phyloP scores from a whole-genome alignment of 2,797 vertebrate species.

The Staurois parvus region DNA sequence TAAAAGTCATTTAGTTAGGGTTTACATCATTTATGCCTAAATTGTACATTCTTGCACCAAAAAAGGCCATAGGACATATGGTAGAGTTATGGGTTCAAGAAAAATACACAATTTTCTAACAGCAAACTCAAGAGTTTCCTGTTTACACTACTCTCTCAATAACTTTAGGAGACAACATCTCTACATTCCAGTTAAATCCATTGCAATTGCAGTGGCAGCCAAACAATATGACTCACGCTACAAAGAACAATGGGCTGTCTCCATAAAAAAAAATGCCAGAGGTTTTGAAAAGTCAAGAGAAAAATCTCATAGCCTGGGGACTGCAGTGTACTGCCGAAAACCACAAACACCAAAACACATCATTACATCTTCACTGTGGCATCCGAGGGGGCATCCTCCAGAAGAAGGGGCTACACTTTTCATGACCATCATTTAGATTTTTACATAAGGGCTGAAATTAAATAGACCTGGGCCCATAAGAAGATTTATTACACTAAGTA shows the following conservation, averaged over 20 bases:
- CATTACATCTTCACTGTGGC: not conserved
- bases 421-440: not conserved
- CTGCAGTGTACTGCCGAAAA: conserved; percentile 4
- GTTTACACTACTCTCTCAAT: conserved; percentile 4
- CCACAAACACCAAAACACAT: not conserved
- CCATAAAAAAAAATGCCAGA: not conserved
- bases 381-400: not conserved
- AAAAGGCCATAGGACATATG: not conserved
- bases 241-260: conserved; percentile 20
- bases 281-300: conserved; percentile 18
- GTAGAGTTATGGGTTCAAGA: not conserved
- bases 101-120: not conserved
- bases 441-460: not conserved
- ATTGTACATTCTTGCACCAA: not conserved
- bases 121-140: not conserved
- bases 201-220: conserved; percentile 12
- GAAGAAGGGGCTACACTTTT: not conserved
- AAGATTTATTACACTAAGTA: not conserved
- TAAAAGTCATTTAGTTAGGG: too few relatives aligned
- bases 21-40: not conserved
- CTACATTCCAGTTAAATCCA: conserved; percentile 14
- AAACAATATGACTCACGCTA: conserved; percentile 24
- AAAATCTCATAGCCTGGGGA: not conserved
- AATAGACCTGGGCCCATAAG: not conserved
- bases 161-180: not conserved